Percentiles rank a stretch among this genome's conserved stretches.
Conservation (phyloP, 2,888 invertebrate genomes). For the Dilophus febrilis region DNA sequence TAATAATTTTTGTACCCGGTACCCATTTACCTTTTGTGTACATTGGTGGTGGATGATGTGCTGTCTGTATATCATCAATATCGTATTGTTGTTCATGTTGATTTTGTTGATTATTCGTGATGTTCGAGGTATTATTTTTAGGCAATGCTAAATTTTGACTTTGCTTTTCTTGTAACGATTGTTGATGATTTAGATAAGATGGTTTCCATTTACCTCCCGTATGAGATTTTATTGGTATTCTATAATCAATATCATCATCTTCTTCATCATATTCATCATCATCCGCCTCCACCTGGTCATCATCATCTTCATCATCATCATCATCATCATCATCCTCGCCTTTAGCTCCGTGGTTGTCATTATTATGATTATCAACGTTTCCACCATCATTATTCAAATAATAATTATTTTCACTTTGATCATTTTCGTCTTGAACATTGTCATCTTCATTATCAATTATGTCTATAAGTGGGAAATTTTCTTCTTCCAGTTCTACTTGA, state of each 20-base stretch:
- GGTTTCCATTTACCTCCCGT: conserved; percentile 66
- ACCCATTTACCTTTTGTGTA: conserved; percentile 72
- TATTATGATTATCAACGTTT: conserved; percentile 18
- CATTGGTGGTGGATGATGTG: conserved; percentile 44
- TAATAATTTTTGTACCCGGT: conserved; percentile 44
- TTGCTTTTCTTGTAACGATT: conserved; percentile 14
- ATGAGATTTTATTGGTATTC: conserved; percentile 36
- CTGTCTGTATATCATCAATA: conserved; percentile 30
- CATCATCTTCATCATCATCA: conserved; percentile 22
- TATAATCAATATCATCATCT: conserved; percentile 30
- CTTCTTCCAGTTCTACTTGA: too few relatives aligned
- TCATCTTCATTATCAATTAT: too few relatives aligned
- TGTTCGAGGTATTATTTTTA: not conserved
- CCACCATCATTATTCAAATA: conserved; percentile 23
- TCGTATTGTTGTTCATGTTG: conserved; percentile 21
- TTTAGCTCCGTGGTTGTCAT: conserved; percentile 13
- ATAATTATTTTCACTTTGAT: too few relatives aligned
- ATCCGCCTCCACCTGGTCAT: conserved; percentile 33
- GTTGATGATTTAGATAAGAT: conserved; percentile 20
- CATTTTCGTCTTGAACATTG: too few relatives aligned
- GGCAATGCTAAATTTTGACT: conserved; percentile 11
- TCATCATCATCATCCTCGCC: conserved; percentile 28
- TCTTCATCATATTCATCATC: conserved; percentile 41
- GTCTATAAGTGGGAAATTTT: too few relatives aligned
- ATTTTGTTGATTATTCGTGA: conserved; percentile 1